Conservation (phyloP, 2,797 vertebrate genomes). For the Pachyuromys duprasi region DNA sequence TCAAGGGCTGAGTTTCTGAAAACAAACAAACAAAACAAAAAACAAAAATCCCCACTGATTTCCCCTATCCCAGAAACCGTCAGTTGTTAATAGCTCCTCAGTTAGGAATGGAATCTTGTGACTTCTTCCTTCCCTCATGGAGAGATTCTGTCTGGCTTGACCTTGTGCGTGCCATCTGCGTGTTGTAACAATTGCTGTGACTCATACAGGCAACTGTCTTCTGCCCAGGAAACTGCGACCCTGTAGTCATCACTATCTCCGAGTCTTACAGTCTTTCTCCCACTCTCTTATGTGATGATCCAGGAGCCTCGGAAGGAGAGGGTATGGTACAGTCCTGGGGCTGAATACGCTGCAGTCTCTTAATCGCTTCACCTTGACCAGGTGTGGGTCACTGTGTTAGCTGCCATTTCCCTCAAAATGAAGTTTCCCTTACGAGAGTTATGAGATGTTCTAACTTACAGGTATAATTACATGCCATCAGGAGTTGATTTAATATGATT, state of each 20-base stretch:
- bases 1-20: background rate
- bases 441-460: background rate
- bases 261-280: background rate
- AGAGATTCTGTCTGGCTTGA: background rate
- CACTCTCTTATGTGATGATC: background rate
- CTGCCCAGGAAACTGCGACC: background rate
- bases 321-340: too few species aligned
- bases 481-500: background rate
- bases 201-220: background rate
- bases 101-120: background rate
- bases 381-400: background rate
- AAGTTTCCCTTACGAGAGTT: background rate
- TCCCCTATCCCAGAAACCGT: background rate
- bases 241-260: background rate
- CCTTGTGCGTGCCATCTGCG: background rate
- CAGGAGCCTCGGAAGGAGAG: background rate
- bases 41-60: background rate
- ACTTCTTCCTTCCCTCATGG: background rate
- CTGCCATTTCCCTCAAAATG: background rate
- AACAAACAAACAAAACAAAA: background rate
- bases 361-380: background rate
- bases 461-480: too few species aligned
- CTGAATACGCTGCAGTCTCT: background rate
- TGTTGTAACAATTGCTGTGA: background rate
- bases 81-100: background rate